Percentiles rank a stretch among this genome's conserved stretches.
These are phyloP conservation scores for Zygothrica quintamaculata DNA, from an alignment of 2,888 invertebrate species.

Conservation along the genomic window DNA sequence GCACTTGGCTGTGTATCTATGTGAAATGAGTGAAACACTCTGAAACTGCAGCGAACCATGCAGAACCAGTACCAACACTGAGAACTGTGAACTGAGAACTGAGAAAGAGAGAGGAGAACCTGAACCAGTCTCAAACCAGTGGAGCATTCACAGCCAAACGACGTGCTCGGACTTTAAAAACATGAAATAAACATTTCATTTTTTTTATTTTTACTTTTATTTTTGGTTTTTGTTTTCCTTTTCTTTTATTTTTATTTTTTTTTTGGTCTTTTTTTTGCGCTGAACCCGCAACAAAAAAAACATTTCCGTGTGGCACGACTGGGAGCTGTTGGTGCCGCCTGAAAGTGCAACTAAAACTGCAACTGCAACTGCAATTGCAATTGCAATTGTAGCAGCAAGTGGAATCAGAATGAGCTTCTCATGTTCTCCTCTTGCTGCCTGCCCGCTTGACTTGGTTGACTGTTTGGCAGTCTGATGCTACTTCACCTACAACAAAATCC, in stretches of 20 bases:
- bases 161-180: constrained; percentile 73
- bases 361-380: constrained; percentile 13
- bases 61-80: constrained; percentile 12
- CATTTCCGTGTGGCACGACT: constrained; percentile 67
- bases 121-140: constrained; percentile 25
- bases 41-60: constrained; percentile 16
- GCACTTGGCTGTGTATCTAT: constrained; percentile 46
- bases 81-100: too few species aligned
- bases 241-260: constrained; percentile 5
- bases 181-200: constrained; percentile 77
- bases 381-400: constrained; percentile 50
- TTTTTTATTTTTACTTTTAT: constrained; percentile 6
- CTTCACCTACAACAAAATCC: too few species aligned
- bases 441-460: constrained; percentile 51
- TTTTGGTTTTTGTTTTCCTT: constrained; percentile 3
- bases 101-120: too few species aligned
- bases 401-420: constrained; percentile 60
- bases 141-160: constrained; percentile 43
- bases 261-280: not conserved
- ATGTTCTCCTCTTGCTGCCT: constrained; percentile 21
- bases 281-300: constrained; percentile 32
- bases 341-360: constrained; percentile 13
- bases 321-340: constrained; percentile 7
- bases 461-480: constrained; percentile 13
- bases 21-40: constrained; percentile 44